phyloP scores from a whole-genome alignment of 2,797 vertebrate species.

The Yasuhikotakia modesta region DNA sequence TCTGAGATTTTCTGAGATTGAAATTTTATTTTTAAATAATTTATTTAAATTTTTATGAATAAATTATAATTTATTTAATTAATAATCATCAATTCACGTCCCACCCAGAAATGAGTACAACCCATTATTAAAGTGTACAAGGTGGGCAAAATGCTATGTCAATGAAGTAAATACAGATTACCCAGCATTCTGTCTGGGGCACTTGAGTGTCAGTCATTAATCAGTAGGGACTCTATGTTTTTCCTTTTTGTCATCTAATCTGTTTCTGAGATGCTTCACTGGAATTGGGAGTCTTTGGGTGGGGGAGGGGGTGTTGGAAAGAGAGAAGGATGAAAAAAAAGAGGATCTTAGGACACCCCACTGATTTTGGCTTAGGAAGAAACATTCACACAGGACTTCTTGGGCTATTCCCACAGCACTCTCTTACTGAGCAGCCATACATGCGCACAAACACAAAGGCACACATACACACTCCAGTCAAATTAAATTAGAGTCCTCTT shows the following conservation, averaged over 20 bases:
- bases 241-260: conserved; percentile 79
- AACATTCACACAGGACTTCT: conserved; percentile 89
- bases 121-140: conserved; percentile 30
- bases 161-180: conserved; percentile 88
- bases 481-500: conserved; percentile 99
- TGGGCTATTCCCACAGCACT: conserved; percentile 98
- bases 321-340: conserved; percentile 45
- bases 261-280: conserved; percentile 93
- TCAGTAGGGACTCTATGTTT: conserved; percentile 85
- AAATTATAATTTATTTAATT: too few species aligned
- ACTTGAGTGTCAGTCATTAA: conserved; percentile 91
- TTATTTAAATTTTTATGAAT: too few species aligned
- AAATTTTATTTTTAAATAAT: too few species aligned
- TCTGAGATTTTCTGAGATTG: too few species aligned
- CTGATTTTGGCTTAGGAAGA: conserved; percentile 92
- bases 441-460: conserved; percentile 81
- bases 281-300: conserved; percentile 82
- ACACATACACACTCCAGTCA: conserved; percentile 83
- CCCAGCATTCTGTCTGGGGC: conserved; percentile 85
- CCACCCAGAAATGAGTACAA: too few species aligned
- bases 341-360: conserved; percentile 88
- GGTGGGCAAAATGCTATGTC: too few species aligned
- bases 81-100: too few species aligned
- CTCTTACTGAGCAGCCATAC: conserved; percentile 80
- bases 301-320: conserved; percentile 49